Evolutionary conservation across 2,797 vertebrate species (phyloP), one percentile per base, ranked within the genome.

Genomic region (Gambelia wislizenii): DNA sequence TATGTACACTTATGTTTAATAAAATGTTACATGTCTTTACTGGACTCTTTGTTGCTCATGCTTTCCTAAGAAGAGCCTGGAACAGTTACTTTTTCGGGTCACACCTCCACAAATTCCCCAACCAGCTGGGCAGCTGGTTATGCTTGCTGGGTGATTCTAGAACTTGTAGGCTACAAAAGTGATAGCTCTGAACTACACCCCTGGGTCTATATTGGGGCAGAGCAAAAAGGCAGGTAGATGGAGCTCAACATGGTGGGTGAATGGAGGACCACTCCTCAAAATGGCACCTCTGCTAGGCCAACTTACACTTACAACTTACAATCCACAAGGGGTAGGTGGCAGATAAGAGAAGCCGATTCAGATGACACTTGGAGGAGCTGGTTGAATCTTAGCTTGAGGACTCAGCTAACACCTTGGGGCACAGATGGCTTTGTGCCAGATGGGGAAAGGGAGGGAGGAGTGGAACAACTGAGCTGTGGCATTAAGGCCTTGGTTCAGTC

Each of bases 31-130:
- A 2, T 12, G 30, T 47, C 42, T 27, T 47, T 36, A 44, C 42
- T 1, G 3, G 74, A 76, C 10, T 47, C 25, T 5, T 30, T 13
- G 18, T 10, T 76, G 12, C 47, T 76, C 27, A 13, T 0, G 0
- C 2, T 88, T 89, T 92, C 79, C 84, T 36, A 69, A 0, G 39
- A 20, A n/a, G 22, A n/a, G 69, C 5, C 22, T 72, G 42, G 42
- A 4, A 12, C 1, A 72, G 14, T 72, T 4, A 44, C 1, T 30
- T 27, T 25, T 76, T 30, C 47, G 74, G 0, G 30, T 8, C 44
- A 30, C 3, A 42, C 4, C 6, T 12, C 42, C 25, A 9, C 74
- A 47, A 42, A 30, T 39, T 25, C 39, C 3, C 74, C 10, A 44
- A 42, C 74, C 42, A 27, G 25, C 8, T 9, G 44, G 42, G 74